These are phyloP conservation scores for Oithona nana DNA, from an alignment of 2,888 invertebrate species.

Conservation along the genomic window DNA sequence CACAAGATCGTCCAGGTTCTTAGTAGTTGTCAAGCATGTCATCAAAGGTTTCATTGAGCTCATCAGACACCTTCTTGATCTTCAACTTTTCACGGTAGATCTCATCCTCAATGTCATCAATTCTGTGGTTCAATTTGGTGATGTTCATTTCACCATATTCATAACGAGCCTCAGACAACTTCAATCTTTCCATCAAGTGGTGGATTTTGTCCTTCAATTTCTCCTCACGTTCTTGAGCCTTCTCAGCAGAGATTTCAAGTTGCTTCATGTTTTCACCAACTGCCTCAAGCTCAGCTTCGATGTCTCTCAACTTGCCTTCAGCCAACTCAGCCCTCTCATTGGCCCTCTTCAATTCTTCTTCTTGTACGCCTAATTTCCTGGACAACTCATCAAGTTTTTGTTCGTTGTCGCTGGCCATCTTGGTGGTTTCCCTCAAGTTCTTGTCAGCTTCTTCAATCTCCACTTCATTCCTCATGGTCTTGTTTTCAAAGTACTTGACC, in stretches of 20 bases:
- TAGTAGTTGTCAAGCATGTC: constrained; percentile 17
- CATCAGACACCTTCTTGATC: constrained; percentile 18
- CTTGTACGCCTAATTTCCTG: constrained; percentile 4
- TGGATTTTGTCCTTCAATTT: constrained; percentile 1
- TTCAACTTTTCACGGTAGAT: constrained; percentile 18
- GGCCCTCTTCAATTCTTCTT: constrained; percentile 4
- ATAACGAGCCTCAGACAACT: neutral
- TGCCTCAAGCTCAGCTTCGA: neutral
- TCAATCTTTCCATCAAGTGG: neutral
- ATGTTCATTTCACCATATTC: constrained; percentile 2
- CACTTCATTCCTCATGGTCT: constrained; percentile 7
- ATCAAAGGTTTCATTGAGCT: constrained; percentile 16
- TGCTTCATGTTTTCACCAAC: constrained; percentile 12
- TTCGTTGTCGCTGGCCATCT: constrained; percentile 5
- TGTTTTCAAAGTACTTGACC: constrained; percentile 3
- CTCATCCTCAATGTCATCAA: constrained; percentile 17
- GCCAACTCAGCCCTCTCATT: constrained; percentile 8
- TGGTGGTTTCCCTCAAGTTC: constrained; percentile 1
- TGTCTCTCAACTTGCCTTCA: neutral
- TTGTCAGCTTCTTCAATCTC: neutral
- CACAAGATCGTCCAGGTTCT: too few species aligned
- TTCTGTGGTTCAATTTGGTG: constrained; percentile 14
- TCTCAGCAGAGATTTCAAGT: constrained; percentile 6
- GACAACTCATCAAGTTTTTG: constrained; percentile 6
- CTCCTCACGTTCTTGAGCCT: constrained; percentile 1